Base-by-base conservation (phyloP, 2,797 vertebrate genomes). In the Pipistrellus kuhlii region DNA sequence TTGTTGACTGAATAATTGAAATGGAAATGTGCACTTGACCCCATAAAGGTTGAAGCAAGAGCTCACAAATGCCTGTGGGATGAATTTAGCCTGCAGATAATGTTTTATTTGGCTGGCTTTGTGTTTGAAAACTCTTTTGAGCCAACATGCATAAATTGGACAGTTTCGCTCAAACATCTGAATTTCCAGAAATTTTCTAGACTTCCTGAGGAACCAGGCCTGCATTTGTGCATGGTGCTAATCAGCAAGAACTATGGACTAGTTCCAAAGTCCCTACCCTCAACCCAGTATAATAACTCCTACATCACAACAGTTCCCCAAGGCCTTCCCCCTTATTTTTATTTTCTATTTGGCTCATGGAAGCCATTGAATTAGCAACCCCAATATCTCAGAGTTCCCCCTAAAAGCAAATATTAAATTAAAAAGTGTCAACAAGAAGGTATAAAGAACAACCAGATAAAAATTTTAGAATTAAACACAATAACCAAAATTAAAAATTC, bases 1-100 rank as follows among this genome's bases (percentile, higher is more conserved):
- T 44, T 71, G 46, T 64, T 44, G 89, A 59, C 76, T 69, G 77
- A 83, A 38, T 91, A 48, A 87, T 23, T 51, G 17, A 88, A 83
- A 55, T 41, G 35, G 41, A 83, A 53, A 78, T 44, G 8, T 62
- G n/a, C 17, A n/a, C 12, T 51, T 83, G 71, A 78, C 30, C 18
- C 10, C 11, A 41, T 76, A 81, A 82, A 82, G 32, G n/a, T 25
- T 69, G 76, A 87, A 82, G n/a, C 21, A 76, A 82, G 76, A 62
- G 21, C 51, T 66, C 76, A 59, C 46, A 46, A 66, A 81, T 8
- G 44, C 23, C 71, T 9, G n/a, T 53, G 84, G 66, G 17, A 21
- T 41, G 38, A 89, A 64, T n/a, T 84, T 11, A 76, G 32, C 20
- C n/a, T 32, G 14, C 8, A 57, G 51, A 23, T 75, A 14, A 14